These are phyloP conservation scores for Tetramorium simillimum DNA, from an alignment of 1,140 invertebrate genomes.

Conservation along the genomic window DNA sequence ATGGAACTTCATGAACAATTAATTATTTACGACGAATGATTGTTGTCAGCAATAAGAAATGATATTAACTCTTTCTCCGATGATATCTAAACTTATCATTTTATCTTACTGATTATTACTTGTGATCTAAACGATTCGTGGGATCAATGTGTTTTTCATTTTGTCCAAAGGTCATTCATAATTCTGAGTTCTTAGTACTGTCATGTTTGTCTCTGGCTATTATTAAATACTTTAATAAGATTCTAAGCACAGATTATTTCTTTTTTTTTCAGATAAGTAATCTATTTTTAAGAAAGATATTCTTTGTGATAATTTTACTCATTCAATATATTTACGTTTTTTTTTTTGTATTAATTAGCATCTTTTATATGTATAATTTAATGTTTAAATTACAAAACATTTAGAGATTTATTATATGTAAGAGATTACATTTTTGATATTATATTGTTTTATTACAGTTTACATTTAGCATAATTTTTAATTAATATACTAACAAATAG, in stretches of 20 bases:
- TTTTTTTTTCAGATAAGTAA: neutral
- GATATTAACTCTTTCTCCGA: slow-evolving; percentile 12
- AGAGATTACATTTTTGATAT: neutral
- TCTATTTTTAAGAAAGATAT: neutral
- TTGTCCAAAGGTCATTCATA: neutral
- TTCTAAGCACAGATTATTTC: neutral
- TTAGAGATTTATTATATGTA: neutral
- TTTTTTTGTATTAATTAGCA: neutral
- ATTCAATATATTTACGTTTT: neutral
- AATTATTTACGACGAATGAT: neutral
- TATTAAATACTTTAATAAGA: slow-evolving; percentile 29
- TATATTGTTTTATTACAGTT: neutral
- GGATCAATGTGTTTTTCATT: neutral
- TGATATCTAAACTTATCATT: slow-evolving; percentile 34
- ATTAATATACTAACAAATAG: neutral
- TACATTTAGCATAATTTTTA: neutral
- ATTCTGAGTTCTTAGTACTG: slow-evolving; percentile 7
- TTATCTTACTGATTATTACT: slow-evolving; percentile 33
- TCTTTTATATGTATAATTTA: neutral
- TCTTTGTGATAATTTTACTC: neutral
- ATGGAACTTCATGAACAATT: neutral
- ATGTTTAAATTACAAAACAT: neutral
- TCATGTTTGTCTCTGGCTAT: neutral
- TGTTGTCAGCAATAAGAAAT: slow-evolving; percentile 6
- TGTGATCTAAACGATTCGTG: neutral